Conservation (phyloP, 2,113 vertebrate species). For the Anguilla rostrata region DNA sequence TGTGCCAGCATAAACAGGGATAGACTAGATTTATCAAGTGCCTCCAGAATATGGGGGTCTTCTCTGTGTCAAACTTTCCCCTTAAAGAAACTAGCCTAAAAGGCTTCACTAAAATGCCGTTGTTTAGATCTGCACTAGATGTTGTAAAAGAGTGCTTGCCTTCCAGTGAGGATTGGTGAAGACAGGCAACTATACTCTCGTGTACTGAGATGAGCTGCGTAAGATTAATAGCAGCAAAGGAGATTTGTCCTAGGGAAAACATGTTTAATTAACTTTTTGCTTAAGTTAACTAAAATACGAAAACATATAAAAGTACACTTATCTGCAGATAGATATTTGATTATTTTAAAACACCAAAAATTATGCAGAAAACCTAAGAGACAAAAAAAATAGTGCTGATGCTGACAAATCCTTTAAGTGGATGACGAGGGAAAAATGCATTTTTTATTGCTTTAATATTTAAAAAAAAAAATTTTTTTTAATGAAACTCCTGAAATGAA, state of each 20-base stretch:
- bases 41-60: background rate
- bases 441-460: too few species aligned
- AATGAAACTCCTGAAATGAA: background rate
- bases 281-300: too few species aligned
- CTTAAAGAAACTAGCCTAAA: conserved; percentile 6
- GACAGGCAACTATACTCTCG: background rate
- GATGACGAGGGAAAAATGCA: background rate
- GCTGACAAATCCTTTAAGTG: background rate
- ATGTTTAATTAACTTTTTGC: background rate
- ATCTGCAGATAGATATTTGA: background rate
- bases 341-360: background rate
- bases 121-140: conserved; percentile 31
- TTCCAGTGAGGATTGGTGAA: conserved; percentile 26
- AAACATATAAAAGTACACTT: background rate
- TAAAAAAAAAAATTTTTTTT: too few species aligned
- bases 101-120: background rate
- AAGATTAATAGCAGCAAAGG: background rate
- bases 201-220: background rate
- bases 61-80: background rate
- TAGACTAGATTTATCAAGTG: background rate
- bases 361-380: background rate
- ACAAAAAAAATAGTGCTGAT: background rate
- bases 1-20: background rate
- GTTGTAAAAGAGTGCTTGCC: conserved; percentile 43
- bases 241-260: background rate